These are phyloP conservation scores for Syngnathus scovelli DNA, from an alignment of 2,113 vertebrate species.

Conservation along the genomic window DNA sequence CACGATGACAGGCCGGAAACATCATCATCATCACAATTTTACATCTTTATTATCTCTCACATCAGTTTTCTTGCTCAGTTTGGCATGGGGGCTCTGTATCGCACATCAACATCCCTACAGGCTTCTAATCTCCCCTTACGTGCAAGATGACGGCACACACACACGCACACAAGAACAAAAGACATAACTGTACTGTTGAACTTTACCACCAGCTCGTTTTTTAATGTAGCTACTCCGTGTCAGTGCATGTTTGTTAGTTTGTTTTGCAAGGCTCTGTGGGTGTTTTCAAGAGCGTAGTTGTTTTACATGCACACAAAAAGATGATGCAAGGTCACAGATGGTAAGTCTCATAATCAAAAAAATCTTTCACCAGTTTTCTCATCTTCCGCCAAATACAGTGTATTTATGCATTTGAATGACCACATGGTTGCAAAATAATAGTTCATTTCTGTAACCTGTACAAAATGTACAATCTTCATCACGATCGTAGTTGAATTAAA, in stretches of 20 bases:
- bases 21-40: conserved; percentile 21
- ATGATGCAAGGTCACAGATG: conserved; percentile 19
- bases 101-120: conserved; percentile 37
- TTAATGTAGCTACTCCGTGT: conserved; percentile 1
- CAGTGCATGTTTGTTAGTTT: conserved; percentile 7
- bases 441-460: background rate
- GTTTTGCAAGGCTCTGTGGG: conserved; percentile 5
- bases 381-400: background rate
- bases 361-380: background rate
- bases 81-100: conserved; percentile 59
- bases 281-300: conserved; percentile 4
- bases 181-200: background rate
- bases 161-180: background rate
- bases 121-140: conserved; percentile 17
- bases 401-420: background rate
- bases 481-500: too few species aligned
- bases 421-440: background rate
- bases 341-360: background rate
- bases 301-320: conserved; percentile 19
- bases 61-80: conserved; percentile 56
- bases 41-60: conserved; percentile 56
- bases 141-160: conserved; percentile 29
- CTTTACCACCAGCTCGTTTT: background rate
- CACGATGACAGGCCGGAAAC: conserved; percentile 44
- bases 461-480: background rate